A percentile compares a stretch with the other conserved stretches of the same genome.
These are phyloP conservation scores for Notarius lentiginosus DNA, from an alignment of 2,113 vertebrate genomes.

Conservation along the genomic window DNA sequence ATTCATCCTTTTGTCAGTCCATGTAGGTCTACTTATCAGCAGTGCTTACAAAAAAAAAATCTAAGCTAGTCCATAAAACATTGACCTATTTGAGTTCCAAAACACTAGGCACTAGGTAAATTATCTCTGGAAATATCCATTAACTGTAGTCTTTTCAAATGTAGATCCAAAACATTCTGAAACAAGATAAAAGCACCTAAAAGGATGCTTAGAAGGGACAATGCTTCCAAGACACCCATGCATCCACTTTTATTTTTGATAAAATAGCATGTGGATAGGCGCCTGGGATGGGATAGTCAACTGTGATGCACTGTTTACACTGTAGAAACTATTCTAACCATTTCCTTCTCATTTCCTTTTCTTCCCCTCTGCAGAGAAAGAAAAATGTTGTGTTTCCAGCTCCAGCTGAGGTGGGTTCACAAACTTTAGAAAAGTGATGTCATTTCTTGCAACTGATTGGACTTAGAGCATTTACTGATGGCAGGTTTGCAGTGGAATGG, in stretches of 20 bases:
- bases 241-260: neutral
- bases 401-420: slow-evolving; percentile 61
- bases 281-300: neutral
- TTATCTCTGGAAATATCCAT: slow-evolving; percentile 5
- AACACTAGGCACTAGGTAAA: slow-evolving; percentile 16
- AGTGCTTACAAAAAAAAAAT: neutral
- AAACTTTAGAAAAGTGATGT: slow-evolving; percentile 69
- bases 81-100: slow-evolving; percentile 11
- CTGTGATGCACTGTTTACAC: neutral
- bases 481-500: slow-evolving; percentile 59
- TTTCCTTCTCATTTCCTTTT: slow-evolving; percentile 54
- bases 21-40: neutral
- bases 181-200: slow-evolving; percentile 29
- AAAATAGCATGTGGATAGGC: neutral
- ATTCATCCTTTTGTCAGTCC: slow-evolving; percentile 2
- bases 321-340: slow-evolving; percentile 44
- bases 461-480: slow-evolving; percentile 68
- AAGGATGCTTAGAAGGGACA: slow-evolving; percentile 32
- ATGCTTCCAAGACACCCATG: slow-evolving; percentile 5
- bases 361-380: slow-evolving; percentile 28
- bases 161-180: slow-evolving; percentile 4
- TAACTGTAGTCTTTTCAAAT: slow-evolving; percentile 12
- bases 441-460: slow-evolving; percentile 65
- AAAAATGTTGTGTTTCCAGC: slow-evolving; percentile 52
- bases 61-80: slow-evolving; percentile 2